phyloP scores from a whole-genome alignment of 2,113 vertebrate genomes.

The Merops nubicus region DNA sequence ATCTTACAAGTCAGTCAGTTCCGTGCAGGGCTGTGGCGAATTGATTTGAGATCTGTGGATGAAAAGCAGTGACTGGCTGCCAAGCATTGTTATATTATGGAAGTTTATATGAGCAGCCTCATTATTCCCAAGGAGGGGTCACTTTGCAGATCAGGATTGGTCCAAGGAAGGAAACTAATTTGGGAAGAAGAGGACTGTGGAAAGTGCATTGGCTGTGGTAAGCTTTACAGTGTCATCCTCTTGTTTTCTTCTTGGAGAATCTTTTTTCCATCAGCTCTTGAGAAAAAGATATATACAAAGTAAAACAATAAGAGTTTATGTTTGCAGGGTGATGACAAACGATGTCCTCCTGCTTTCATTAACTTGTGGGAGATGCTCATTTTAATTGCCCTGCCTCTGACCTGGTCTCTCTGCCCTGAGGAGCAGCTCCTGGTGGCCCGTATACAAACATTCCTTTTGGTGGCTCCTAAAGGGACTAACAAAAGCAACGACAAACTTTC shows the following conservation, averaged over 20 bases:
- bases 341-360: background rate
- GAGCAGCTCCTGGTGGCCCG: background rate
- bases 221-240: background rate
- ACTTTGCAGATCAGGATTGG: background rate
- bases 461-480: constrained; percentile 30
- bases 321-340: background rate
- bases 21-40: constrained; percentile 32
- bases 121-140: constrained; percentile 8
- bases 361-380: background rate
- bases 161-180: background rate
- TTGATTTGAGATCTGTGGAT: constrained; percentile 56
- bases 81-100: constrained; percentile 31
- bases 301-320: background rate
- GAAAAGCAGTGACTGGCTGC: constrained; percentile 41
- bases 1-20: constrained; percentile 26
- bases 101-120: constrained; percentile 2
- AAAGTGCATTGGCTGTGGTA: background rate
- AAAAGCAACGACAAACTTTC: constrained; percentile 58
- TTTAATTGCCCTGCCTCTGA: background rate
- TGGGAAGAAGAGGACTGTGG: background rate
- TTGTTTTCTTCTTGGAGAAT: background rate
- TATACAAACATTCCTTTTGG: constrained; percentile 21
- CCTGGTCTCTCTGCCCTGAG: background rate
- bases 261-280: background rate
- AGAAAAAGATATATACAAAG: background rate